Base-by-base conservation (phyloP, 1,140 invertebrate species). In the Drosophila bifasciata region DNA sequence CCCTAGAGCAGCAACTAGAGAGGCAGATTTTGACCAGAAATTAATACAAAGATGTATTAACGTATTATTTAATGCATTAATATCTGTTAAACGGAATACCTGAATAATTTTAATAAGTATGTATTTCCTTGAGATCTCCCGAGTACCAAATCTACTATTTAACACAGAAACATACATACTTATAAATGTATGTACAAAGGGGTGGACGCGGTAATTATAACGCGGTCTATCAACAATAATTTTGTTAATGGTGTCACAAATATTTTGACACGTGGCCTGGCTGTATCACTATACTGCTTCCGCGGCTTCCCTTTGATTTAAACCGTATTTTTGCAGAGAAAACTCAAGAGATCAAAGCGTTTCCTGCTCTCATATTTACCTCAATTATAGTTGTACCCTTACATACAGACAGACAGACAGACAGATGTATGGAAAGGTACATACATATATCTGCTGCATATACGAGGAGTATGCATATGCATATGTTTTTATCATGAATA, bases 311-410 rank as follows among this genome's bases (percentile, higher is more conserved):
- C 81, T 85, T 85, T 85, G 80, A 86, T 85, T 86, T 67, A 21
- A 85, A 70, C 59, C 62, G 72, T 77, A 55, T 80, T 86, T 73
- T 69, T 69, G 63, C 76, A 74, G 61, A 56, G 0, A 67, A 85
- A 86, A 85, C n/a, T 77, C 77, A 86, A 66, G 70, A 85, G 80
- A 85, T 85, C 80, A 85, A 85, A 85, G 83, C 52, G 44, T 46
- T 67, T 60, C 57, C 58, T 62, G 68, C 15, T 43, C 28, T 21
- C 56, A 23, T 49, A 46, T 36, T 70, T 51, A 70, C 45, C 56
- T 70, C 55, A 70, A 55, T 70, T 58, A 46, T 49, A 46, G 51
- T 46, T 32, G 11, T 63, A 36, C 52, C 45, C 43, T 36, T 25
- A 36, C 13, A 23, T 21, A 44, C 17, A 3, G 16, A 50, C 28